Base-by-base conservation (phyloP, 2,888 invertebrate species). In the Alloplasta piceator region DNA sequence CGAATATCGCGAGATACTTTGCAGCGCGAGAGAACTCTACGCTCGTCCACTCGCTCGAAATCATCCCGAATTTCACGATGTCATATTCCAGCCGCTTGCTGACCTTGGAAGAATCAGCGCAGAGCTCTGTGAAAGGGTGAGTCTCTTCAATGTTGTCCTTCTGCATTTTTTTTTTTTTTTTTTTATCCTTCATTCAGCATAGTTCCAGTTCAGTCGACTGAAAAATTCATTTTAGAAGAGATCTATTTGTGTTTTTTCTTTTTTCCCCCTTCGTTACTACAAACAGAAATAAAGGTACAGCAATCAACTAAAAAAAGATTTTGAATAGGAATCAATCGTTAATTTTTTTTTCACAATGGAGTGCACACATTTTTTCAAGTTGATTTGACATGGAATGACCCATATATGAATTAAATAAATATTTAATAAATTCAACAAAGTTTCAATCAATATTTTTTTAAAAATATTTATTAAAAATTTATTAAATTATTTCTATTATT, bases 21-120 rank as follows among this genome's bases (percentile, higher is more conserved):
- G 93, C 90, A 95, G 95, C 82, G 95, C 94, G 64, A 93, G 94
- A 85, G 95, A 95, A 89, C 91, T 95, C 75, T 95, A 95, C 89
- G 95, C 94, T 16, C 94, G 94, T 86, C 95, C 95, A 0, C 92
- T 95, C 74, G 87, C 91, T 16, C 86, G 89, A 43, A 91, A 88
- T 83, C 88, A 91, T 70, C 90, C 91, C 64, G 90, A 91, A 83
- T 91, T 91, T 85, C 89, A 89, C 83, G 92, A 91, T 83, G 90
- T 90, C 66, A 90, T 92, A 41, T 91, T 92, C 77, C 88, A 90
- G 82, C 91, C 91, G 26, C 82, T 92, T 16, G 87, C 87, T 12
- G 90, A 91, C 60, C 87, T 92, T 68, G 88, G 90, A 26, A 81
- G 80, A 74, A 85, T 89, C 83, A 91, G 89, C 78, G 82, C 84